These are phyloP conservation scores for Motacilla tschutschensis DNA, from an alignment of 2,113 vertebrate species.

Conservation along the genomic window DNA sequence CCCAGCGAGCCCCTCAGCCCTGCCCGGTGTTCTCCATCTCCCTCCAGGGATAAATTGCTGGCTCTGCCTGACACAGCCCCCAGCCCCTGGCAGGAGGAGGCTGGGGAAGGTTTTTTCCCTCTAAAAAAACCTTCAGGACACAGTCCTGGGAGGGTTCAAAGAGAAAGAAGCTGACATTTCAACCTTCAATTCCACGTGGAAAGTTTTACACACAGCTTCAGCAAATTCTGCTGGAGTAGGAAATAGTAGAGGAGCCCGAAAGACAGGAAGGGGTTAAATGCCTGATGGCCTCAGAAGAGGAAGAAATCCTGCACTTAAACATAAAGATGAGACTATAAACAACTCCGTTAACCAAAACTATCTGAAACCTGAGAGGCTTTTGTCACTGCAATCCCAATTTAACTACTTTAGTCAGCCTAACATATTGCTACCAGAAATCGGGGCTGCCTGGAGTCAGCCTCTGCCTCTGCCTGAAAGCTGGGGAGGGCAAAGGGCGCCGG, in stretches of 20 bases:
- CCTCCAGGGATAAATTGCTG: rapidly evolving
- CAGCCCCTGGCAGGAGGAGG: neutral
- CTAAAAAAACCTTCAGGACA: neutral
- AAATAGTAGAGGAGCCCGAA: neutral
- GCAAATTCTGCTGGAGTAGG: conserved; percentile 20
- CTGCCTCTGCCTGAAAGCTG: neutral
- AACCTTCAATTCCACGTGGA: neutral
- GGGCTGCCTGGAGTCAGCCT: neutral
- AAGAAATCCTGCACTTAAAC: neutral
- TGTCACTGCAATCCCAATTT: neutral
- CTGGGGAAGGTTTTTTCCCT: neutral
- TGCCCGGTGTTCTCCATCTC: rapidly evolving
- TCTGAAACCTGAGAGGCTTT: conserved; percentile 33
- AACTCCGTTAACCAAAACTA: neutral
- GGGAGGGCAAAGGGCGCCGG: neutral
- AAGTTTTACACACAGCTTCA: conserved; percentile 3
- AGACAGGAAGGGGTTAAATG: neutral
- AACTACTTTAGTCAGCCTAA: neutral
- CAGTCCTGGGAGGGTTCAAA: neutral
- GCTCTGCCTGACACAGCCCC: neutral
- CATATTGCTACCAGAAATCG: neutral
- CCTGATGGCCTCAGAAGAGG: neutral
- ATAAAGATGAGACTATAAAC: neutral
- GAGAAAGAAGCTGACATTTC: neutral
- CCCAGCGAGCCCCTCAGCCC: rapidly evolving